Conservation (phyloP, 2,113 vertebrate species). For the Myocastor coypus region DNA sequence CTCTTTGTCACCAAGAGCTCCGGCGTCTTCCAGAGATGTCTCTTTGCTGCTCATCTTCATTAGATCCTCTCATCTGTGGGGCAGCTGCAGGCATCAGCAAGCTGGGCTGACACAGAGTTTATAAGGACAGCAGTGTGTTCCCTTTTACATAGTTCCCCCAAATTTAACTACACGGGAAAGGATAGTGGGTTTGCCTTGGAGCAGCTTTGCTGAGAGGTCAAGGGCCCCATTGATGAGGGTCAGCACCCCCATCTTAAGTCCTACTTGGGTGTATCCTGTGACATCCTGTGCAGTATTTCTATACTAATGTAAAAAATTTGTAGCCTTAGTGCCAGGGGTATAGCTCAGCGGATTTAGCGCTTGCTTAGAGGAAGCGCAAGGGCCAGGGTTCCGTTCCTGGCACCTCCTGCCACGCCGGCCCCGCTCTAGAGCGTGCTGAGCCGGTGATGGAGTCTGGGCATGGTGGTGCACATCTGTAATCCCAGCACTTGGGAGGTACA, state of each 20-base stretch:
- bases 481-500: too few relatives aligned
- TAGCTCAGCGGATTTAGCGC: too few relatives aligned
- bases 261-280: neutral
- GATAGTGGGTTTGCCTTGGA: neutral
- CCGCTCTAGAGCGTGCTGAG: too few relatives aligned
- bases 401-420: too few relatives aligned
- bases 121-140: neutral
- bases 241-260: neutral
- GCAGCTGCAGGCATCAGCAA: constrained; percentile 80
- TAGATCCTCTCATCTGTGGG: constrained; percentile 79
- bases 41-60: constrained; percentile 81
- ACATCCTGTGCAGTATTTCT: neutral
- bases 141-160: neutral
- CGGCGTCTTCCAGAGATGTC: constrained; percentile 77
- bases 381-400: too few relatives aligned
- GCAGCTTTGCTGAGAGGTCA: neutral
- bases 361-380: too few relatives aligned
- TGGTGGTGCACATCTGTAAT: too few relatives aligned
- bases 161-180: neutral
- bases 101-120: constrained; percentile 74
- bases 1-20: constrained; percentile 82
- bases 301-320: neutral
- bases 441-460: too few relatives aligned
- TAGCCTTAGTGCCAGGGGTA: too few relatives aligned
- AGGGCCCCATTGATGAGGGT: neutral